Evolutionary conservation across 2,113 vertebrate genomes (phyloP).

Genomic region (Puma concolor): DNA sequence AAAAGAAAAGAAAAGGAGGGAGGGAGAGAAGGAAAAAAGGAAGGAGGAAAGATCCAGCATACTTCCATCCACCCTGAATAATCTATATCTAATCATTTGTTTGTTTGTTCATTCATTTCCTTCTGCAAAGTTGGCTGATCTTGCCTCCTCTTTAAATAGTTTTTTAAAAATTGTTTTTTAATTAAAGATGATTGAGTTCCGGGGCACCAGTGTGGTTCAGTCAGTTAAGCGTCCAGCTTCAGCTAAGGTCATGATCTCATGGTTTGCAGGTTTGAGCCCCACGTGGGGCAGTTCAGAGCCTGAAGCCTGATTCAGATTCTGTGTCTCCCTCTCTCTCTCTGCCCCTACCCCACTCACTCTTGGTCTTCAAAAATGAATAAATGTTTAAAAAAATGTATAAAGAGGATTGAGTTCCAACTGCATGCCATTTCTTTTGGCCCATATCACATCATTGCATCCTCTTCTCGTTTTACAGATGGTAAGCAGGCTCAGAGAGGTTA

Average conservation of each 20-base stretch:
- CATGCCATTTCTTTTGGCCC: not conserved
- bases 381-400: not conserved
- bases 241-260: too few relatives aligned
- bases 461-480: not conserved
- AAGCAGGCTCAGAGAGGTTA: not conserved
- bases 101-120: not conserved
- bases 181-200: not conserved
- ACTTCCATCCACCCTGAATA: not conserved
- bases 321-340: too few relatives aligned
- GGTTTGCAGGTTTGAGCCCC: too few relatives aligned
- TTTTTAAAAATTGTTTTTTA: not conserved
- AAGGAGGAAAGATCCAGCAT: not conserved
- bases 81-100: not conserved
- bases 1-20: not conserved
- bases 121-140: not conserved
- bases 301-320: too few relatives aligned
- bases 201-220: too few relatives aligned
- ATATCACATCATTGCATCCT: not conserved
- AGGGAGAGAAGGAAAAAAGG: not conserved
- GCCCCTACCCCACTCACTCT: too few relatives aligned
- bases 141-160: not conserved
- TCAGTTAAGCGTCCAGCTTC: too few relatives aligned
- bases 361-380: too few relatives aligned
- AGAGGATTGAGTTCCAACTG: not conserved
- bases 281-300: too few relatives aligned